These are phyloP conservation scores for Nyctibius grandis DNA, from an alignment of 2,797 vertebrate genomes.

Conservation along the genomic window DNA sequence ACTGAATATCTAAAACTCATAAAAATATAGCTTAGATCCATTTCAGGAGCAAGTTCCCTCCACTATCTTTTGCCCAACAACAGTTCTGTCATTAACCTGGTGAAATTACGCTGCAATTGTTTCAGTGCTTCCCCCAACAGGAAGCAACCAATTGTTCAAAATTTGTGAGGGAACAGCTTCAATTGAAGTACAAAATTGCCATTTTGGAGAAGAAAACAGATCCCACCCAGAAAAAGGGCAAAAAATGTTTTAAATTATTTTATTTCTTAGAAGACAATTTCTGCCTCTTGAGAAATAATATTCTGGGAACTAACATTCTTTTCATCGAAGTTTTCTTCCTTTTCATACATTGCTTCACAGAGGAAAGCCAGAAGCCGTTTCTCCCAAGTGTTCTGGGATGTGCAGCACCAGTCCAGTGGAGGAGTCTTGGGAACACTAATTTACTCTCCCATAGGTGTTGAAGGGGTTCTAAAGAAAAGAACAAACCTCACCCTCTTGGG, in stretches of 20 bases:
- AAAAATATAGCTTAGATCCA: not conserved
- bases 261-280: not conserved
- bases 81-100: not conserved
- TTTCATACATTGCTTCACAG: not conserved
- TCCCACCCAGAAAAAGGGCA: not conserved
- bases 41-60: not conserved
- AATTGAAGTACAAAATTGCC: not conserved
- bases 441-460: not conserved
- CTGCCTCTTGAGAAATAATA: not conserved
- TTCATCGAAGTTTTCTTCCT: not conserved
- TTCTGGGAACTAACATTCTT: not conserved
- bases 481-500: not conserved
- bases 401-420: not conserved
- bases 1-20: not conserved
- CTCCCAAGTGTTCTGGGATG: not conserved
- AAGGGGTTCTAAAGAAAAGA: not conserved
- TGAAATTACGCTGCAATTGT: not conserved
- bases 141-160: slow-evolving; percentile 15
- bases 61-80: not conserved
- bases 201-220: not conserved
- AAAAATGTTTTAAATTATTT: not conserved
- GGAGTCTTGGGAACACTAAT: not conserved
- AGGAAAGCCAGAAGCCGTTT: not conserved
- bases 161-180: not conserved
- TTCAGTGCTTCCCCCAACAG: not conserved